Base-by-base conservation (phyloP, 2,888 invertebrate genomes). In the Himalopsyche tibetana region DNA sequence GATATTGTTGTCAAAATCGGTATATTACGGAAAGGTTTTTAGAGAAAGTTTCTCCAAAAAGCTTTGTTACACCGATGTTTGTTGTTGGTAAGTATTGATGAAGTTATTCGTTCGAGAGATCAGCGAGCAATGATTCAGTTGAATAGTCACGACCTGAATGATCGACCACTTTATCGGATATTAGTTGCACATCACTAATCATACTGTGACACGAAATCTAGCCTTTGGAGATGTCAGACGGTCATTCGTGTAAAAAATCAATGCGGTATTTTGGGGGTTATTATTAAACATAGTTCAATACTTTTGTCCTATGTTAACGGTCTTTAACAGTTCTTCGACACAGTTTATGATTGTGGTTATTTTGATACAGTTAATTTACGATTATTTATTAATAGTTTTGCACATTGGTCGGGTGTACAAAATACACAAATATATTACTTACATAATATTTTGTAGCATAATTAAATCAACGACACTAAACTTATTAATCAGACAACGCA, bases 101-200 rank as follows among this genome's bases (percentile, higher is more conserved):
- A 5, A 19, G 19, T 6, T 19, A 19, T 63, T 19, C 28, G 63
- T 19, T 15, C 8, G 63, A 63, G 63, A 63, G 63, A 19, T 63
- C 63, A 63, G 63, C 19, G 63, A 63, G 19, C 63, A 19, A 28
- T 63, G 63, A 19, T 63, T 19, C 63, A 63, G 28, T 63, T 63
- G 28, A 63, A 28, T 63, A 63, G 19, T 28, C 63, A 63, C 63
- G 63, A 28, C 19, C 63, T 19, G 63, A 63, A 63, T 63, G 63
- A 63, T 63, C 28, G 63, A 19, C 63, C 63, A 63, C 28, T 63
- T 63, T 63, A 63, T 63, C 63, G 63, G 63, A 5, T 28, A 63
- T 63, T 63, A 63, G 63, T 63, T 63, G 11, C 63, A 63, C 63
- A 63, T 63, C 19, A 63, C 63, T 63, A 28, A 63, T 63, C 63